A percentile compares a stretch with the other conserved stretches of the same genome.
These are phyloP conservation scores for Equus przewalskii DNA, from an alignment of 2,113 vertebrate species.

Conservation along the genomic window DNA sequence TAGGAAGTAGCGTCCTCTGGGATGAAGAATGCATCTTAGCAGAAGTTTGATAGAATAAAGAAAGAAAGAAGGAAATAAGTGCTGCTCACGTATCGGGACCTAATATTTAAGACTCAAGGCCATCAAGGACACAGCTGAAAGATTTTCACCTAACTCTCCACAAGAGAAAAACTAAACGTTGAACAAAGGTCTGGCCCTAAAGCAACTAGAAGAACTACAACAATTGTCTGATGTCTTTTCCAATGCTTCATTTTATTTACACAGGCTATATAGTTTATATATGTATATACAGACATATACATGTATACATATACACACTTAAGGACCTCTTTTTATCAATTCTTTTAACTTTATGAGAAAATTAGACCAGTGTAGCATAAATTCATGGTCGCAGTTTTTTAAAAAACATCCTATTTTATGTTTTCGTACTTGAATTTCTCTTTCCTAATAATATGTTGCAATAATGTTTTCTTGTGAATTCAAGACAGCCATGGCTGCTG, in stretches of 20 bases:
- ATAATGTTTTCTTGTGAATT: conserved; percentile 36
- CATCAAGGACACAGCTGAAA: background rate
- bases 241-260: conserved; percentile 11
- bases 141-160: background rate
- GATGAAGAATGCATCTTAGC: background rate
- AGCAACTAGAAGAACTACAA: background rate
- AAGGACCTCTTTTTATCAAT: background rate
- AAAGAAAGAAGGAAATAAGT: background rate
- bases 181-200: background rate
- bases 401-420: background rate
- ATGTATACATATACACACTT: background rate
- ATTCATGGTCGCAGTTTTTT: background rate
- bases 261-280: background rate
- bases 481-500: background rate
- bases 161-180: background rate
- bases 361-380: background rate
- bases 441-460: background rate
- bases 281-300: background rate
- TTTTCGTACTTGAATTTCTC: background rate
- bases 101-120: background rate
- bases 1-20: background rate
- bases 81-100: background rate
- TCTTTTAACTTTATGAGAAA: background rate
- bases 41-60: background rate
- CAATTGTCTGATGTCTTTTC: background rate